Evolutionary conservation across 2,888 invertebrate genomes (phyloP).

Genomic region (Hofmannophila pseudospretella): DNA sequence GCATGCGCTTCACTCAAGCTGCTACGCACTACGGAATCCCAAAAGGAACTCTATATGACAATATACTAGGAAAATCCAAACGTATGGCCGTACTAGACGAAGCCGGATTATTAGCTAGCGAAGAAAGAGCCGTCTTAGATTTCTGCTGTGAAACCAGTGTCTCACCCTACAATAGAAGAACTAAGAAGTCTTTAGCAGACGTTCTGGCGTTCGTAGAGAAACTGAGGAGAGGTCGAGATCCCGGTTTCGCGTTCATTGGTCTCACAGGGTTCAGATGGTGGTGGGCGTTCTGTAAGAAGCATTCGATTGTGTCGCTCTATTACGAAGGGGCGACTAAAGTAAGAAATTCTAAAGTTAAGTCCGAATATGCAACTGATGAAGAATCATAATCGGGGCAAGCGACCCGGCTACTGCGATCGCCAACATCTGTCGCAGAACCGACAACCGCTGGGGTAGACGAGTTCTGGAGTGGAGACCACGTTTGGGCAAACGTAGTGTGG

Average conservation of each 20-base stretch:
- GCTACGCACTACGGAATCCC: conserved; percentile 84
- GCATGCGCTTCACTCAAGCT: conserved; percentile 87
- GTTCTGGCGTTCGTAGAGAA: conserved; percentile 83
- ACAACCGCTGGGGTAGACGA: too few relatives aligned
- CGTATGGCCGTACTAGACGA: conserved; percentile 86
- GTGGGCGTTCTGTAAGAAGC: conserved; percentile 90
- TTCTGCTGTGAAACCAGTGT: conserved; percentile 85
- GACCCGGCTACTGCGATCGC: not conserved
- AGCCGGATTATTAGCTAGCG: conserved; percentile 77
- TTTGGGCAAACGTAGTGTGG: too few relatives aligned
- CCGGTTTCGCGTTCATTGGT: conserved; percentile 82
- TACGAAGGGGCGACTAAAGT: conserved; percentile 37
- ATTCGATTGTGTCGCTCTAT: conserved; percentile 81
- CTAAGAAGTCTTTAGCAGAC: conserved; percentile 81
- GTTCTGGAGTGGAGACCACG: too few relatives aligned
- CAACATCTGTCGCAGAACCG: not conserved
- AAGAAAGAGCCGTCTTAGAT: conserved; percentile 82
- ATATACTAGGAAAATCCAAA: conserved; percentile 86
- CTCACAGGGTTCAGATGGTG: conserved; percentile 87
- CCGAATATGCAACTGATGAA: conserved; percentile 36
- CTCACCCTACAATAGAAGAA: conserved; percentile 84
- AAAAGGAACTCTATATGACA: conserved; percentile 87
- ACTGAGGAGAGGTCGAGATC: conserved; percentile 75
- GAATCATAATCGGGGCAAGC: too few relatives aligned
- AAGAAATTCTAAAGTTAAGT: conserved; percentile 34